Percentiles rank a stretch among this genome's conserved stretches.
Evolutionary conservation across 2,888 invertebrate genomes (phyloP).

Genomic region (Pocota personata): DNA sequence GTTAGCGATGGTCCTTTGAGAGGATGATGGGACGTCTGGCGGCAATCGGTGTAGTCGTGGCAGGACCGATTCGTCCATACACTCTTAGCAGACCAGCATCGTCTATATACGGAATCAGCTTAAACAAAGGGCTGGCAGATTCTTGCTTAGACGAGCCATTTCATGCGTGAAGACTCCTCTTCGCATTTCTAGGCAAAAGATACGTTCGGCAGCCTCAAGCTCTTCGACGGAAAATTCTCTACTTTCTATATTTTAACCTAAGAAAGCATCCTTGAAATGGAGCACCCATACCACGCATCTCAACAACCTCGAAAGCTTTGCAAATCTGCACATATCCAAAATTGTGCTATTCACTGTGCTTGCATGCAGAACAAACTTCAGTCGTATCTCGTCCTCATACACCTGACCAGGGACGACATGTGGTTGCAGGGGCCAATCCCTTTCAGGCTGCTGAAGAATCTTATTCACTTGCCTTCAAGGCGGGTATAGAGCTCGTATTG

Average conservation of each 20-base stretch:
- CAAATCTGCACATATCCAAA: not conserved
- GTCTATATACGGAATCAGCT: not conserved
- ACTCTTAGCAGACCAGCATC: not conserved
- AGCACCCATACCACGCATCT: not conserved
- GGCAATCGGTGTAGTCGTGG: not conserved
- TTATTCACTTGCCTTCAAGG: not conserved
- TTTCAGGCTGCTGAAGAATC: not conserved
- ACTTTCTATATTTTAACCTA: not conserved
- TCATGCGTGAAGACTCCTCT: no score
- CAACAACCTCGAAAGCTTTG: not conserved
- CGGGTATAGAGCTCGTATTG: not conserved
- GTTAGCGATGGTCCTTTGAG: constrained; percentile 29
- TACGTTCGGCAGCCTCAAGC: no score
- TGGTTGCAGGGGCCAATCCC: not conserved
- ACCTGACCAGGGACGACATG: not conserved
- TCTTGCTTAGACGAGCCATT: not conserved
- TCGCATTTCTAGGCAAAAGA: no score
- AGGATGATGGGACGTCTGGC: constrained; percentile 31
- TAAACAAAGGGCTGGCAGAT: not conserved
- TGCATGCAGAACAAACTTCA: not conserved
- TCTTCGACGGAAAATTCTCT: no score
- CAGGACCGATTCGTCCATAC: constrained; percentile 2
- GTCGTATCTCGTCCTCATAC: no score
- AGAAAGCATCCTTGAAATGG: not conserved
- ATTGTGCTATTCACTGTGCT: not conserved